Conservation (phyloP, 2,113 vertebrate species). For the Stercorarius parasiticus region DNA sequence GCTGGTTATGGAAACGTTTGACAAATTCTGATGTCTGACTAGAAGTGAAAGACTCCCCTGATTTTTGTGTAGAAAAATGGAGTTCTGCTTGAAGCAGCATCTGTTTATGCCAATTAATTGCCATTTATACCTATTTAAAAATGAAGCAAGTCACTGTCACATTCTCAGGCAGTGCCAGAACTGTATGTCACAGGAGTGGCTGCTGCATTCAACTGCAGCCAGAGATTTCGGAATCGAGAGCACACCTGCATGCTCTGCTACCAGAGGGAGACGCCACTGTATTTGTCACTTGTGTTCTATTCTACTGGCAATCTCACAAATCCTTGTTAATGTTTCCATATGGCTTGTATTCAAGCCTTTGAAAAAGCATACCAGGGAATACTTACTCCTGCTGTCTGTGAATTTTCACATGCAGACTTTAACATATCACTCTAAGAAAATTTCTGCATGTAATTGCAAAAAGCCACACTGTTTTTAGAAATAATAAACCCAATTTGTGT, state of each 20-base stretch:
- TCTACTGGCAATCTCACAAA: background rate
- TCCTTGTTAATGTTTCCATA: background rate
- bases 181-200: accelerated
- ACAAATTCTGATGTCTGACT: background rate
- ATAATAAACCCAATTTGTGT: background rate
- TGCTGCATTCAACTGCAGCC: background rate
- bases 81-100: background rate
- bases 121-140: background rate
- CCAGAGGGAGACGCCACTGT: background rate
- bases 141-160: background rate
- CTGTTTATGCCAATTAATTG: background rate
- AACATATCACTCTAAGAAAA: background rate
- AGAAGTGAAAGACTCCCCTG: background rate
- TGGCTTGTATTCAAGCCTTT: background rate
- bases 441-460: background rate
- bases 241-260: background rate
- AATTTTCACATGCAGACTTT: background rate
- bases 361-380: background rate
- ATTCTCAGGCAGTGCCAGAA: background rate
- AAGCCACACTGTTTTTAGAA: background rate
- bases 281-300: background rate
- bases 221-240: background rate
- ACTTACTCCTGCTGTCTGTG: background rate
- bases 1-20: background rate
- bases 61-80: background rate